These are phyloP conservation scores for Marcusenius ussheri DNA, from an alignment of 2,113 vertebrate species.

Conservation along the genomic window DNA sequence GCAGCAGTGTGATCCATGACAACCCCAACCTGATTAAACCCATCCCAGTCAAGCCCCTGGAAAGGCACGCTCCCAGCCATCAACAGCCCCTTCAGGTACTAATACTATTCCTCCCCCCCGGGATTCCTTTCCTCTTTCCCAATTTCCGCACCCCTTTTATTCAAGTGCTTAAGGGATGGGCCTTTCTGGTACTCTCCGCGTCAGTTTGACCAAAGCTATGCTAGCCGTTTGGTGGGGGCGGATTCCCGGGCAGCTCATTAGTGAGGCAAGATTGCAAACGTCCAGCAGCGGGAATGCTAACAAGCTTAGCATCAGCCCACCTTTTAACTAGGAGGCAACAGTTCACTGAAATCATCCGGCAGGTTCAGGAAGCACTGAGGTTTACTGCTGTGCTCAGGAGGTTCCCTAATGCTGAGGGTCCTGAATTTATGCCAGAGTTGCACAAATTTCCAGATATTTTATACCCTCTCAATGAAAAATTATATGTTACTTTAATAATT, in stretches of 20 bases:
- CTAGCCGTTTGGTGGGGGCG: not conserved
- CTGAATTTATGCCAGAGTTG: not conserved
- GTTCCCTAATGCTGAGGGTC: not conserved
- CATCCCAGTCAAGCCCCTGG: slow-evolving; percentile 81
- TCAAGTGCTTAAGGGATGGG: not conserved
- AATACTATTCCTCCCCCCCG: not conserved
- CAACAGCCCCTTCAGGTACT: slow-evolving; percentile 41
- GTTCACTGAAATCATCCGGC: not conserved
- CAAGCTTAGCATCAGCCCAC: not conserved
- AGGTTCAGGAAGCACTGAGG: not conserved
- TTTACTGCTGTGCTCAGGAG: not conserved
- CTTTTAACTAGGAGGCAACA: not conserved
- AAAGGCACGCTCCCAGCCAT: slow-evolving; percentile 37
- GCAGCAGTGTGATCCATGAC: slow-evolving; percentile 71
- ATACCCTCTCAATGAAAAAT: not conserved
- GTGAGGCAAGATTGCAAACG: not conserved
- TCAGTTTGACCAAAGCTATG: not conserved
- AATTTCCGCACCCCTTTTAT: not conserved
- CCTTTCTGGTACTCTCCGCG: not conserved
- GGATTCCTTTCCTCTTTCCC: not conserved
- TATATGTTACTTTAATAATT: not conserved
- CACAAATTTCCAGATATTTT: not conserved
- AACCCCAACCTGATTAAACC: slow-evolving; percentile 93
- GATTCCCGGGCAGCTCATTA: not conserved
- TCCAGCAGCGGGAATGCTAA: not conserved